Evolutionary conservation across 2,113 vertebrate genomes (phyloP).

Genomic region (Apteryx mantelli): DNA sequence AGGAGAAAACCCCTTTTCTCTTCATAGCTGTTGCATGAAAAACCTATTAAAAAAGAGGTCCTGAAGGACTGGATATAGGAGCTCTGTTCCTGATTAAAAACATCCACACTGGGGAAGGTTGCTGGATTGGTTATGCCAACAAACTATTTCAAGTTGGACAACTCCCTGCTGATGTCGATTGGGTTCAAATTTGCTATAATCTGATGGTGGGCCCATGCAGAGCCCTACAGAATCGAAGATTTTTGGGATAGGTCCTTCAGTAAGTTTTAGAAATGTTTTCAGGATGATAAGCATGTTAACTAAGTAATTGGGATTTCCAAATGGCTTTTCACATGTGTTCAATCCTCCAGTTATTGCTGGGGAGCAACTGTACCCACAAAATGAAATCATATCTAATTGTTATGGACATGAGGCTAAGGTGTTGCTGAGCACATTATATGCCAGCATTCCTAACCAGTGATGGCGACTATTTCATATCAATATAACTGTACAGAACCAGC

Average conservation of each 20-base stretch:
- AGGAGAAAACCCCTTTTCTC: no score
- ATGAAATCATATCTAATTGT: neutral
- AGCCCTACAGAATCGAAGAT: neutral
- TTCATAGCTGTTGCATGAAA: neutral
- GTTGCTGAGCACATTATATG: neutral
- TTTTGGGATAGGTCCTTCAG: neutral
- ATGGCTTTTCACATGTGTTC: neutral
- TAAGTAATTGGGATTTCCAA: neutral
- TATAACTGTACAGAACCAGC: neutral
- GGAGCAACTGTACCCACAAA: neutral
- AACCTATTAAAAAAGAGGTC: neutral
- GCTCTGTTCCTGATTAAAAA: neutral
- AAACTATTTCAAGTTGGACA: neutral
- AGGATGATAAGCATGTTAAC: neutral
- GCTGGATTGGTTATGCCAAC: neutral
- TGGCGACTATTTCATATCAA: neutral
- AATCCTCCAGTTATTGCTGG: neutral
- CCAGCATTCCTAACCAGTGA: neutral
- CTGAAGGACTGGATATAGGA: neutral
- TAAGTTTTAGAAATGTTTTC: neutral
- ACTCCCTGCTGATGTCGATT: neutral
- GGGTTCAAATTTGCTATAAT: neutral
- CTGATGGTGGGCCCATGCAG: neutral
- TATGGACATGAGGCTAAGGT: neutral
- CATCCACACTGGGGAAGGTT: neutral